A percentile compares a stretch with the other conserved stretches of the same genome.
Conservation (phyloP, 2,888 invertebrate species). For the Sinhomidia bicolor region DNA sequence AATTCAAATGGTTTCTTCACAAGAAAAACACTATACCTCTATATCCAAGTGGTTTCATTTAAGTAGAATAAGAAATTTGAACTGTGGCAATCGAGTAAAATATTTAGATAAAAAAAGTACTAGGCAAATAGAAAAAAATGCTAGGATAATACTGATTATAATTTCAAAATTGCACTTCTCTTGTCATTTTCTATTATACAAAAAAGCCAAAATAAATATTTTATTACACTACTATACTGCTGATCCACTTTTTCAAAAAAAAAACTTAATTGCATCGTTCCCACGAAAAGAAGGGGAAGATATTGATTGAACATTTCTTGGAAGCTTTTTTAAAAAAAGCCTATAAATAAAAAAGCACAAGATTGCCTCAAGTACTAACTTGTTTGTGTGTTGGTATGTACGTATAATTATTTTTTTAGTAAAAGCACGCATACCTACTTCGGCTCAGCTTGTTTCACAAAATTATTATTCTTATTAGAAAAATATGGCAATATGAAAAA, state of each 20-base stretch:
- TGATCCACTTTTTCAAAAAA: background rate
- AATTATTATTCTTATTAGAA: background rate
- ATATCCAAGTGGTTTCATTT: no score
- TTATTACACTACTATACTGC: no score
- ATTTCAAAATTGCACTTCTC: no score
- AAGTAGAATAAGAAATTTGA: no score
- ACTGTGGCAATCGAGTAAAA: no score
- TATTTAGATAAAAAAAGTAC: no score
- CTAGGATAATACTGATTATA: no score
- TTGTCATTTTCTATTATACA: no score
- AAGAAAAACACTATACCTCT: background rate
- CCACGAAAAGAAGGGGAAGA: background rate
- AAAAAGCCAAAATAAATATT: no score
- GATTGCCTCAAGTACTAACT: background rate
- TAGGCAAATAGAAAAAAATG: no score
- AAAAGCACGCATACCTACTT: background rate
- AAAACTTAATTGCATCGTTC: background rate
- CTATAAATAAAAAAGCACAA: background rate
- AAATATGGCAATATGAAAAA: constrained; percentile 30
- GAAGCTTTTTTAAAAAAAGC: constrained; percentile 4
- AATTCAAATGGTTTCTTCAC: background rate
- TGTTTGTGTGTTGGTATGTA: background rate
- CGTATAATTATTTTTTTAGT: background rate
- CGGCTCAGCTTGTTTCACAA: background rate
- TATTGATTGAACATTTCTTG: constrained; percentile 33